phyloP scores from a whole-genome alignment of 2,797 vertebrate species.

The Macrochelys suwanniensis region DNA sequence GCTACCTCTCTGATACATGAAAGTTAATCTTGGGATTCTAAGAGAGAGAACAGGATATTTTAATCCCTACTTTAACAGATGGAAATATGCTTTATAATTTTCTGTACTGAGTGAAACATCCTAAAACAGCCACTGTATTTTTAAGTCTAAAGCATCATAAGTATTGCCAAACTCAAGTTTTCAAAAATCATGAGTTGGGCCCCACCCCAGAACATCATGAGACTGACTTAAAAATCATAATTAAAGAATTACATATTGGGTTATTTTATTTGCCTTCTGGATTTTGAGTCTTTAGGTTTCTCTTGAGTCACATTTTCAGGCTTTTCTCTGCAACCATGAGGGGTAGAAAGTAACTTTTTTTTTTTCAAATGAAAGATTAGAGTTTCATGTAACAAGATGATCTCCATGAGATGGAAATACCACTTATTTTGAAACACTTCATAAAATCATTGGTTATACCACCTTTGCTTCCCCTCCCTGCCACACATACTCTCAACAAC shows the following conservation, averaged over 20 bases:
- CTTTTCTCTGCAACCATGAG: neutral
- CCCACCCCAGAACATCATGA: neutral
- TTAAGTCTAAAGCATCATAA: neutral
- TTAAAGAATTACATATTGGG: neutral
- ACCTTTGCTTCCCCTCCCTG: neutral
- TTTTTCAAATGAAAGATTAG: neutral
- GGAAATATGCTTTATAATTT: neutral
- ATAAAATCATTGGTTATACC: neutral
- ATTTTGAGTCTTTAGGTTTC: neutral
- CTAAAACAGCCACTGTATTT: neutral
- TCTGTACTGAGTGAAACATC: neutral
- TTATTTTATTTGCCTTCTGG: neutral
- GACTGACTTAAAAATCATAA: neutral
- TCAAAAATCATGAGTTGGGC: neutral
- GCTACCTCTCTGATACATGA: no score
- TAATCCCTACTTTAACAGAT: neutral
- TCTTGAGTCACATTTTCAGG: neutral
- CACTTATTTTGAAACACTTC: neutral
- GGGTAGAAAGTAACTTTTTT: neutral
- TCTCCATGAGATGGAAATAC: neutral
- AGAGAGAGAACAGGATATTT: neutral
- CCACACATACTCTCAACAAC: neutral
- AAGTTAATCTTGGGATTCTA: neutral
- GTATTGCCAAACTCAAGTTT: neutral
- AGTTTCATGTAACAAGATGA: neutral